phyloP scores from a whole-genome alignment of 2,113 vertebrate species.

The Sebastes fasciatus region DNA sequence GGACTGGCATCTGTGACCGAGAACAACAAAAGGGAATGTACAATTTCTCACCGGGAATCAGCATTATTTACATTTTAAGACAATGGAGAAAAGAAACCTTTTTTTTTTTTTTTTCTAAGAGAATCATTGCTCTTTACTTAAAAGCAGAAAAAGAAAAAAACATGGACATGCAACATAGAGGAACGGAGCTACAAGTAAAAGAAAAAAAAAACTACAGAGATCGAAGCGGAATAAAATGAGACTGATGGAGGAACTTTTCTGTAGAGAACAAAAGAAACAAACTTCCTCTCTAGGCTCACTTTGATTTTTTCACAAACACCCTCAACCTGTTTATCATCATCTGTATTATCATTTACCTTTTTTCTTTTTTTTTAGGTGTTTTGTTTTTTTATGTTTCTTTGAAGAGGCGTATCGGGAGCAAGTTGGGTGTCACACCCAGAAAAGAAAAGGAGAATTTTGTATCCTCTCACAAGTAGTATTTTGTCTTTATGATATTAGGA shows the following conservation, averaged over 20 bases:
- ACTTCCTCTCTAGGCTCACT: constrained; percentile 72
- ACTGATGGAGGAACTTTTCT: constrained; percentile 60
- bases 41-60: constrained; percentile 72
- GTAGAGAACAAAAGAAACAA: constrained; percentile 70
- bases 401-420: constrained; percentile 45
- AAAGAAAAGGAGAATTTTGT: constrained; percentile 46
- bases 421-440: constrained; percentile 44
- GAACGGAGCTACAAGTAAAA: constrained; percentile 45
- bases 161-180: constrained; percentile 58
- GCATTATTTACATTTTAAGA: constrained; percentile 75
- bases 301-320: constrained; percentile 68
- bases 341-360: constrained; percentile 48
- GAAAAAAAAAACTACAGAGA: constrained; percentile 23
- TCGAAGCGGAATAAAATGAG: constrained; percentile 46
- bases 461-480: constrained; percentile 74
- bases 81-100: constrained; percentile 48
- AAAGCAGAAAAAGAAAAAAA: constrained; percentile 55
- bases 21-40: constrained; percentile 79
- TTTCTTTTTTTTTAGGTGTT: constrained; percentile 33
- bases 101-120: constrained; percentile 38
- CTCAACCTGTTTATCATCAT: constrained; percentile 62
- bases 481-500: constrained; percentile 74
- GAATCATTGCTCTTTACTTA: constrained; percentile 69
- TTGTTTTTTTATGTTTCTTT: constrained; percentile 40
- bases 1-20: constrained; percentile 50